Conservation (phyloP, 2,797 vertebrate genomes). For the Pseudochirops cupreus region DNA sequence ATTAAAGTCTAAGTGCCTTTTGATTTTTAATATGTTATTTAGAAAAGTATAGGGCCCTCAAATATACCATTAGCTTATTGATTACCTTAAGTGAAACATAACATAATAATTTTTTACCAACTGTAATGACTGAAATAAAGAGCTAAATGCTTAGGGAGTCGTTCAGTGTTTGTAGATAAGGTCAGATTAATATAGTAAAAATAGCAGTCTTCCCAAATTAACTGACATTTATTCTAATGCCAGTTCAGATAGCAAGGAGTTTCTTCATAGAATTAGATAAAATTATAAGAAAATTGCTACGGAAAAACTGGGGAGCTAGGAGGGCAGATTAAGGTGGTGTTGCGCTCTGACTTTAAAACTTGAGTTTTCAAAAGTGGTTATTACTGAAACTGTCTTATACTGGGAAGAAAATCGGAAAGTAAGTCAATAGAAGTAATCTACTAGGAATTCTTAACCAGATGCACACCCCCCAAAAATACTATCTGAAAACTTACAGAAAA, state of each 20-base stretch:
- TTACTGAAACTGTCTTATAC: not conserved
- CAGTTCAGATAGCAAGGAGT: not conserved
- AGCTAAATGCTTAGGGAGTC: not conserved
- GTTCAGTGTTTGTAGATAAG: not conserved
- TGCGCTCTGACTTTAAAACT: not conserved
- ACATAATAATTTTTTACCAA: slow-evolving; percentile 8
- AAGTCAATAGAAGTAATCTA: not conserved
- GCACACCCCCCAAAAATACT: no score
- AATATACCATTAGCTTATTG: slow-evolving; percentile 11
- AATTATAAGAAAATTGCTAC: not conserved
- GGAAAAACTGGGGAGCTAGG: not conserved
- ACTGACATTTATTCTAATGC: not conserved
- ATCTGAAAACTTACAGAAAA: no score
- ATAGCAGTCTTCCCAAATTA: not conserved
- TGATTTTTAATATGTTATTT: not conserved
- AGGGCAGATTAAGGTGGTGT: not conserved
- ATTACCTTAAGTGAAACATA: not conserved
- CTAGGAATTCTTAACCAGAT: not conserved
- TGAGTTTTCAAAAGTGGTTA: not conserved
- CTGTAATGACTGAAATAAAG: not conserved
- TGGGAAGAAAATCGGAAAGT: not conserved
- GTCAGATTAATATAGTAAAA: not conserved
- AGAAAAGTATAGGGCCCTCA: not conserved
- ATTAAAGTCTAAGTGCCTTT: not conserved
- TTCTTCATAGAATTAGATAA: not conserved